Base-by-base conservation (phyloP, 1,140 invertebrate species). In the Panagrolaimus sp. region DNA sequence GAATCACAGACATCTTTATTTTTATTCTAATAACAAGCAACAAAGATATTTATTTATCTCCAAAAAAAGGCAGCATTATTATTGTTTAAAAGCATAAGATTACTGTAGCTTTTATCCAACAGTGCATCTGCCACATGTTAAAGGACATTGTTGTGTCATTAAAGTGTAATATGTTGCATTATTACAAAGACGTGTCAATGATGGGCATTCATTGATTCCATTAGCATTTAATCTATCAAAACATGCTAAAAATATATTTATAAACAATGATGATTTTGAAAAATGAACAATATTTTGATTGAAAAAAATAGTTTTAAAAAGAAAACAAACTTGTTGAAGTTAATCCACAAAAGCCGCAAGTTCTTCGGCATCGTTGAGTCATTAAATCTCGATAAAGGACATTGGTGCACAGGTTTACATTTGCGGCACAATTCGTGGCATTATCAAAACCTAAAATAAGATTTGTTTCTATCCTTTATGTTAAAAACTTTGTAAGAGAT, bases 71-170 rank as follows among this genome's bases (percentile, higher is more conserved):
- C 31, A 38, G 31, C 7, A 38, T 4, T 38, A 4, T 38, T 38
- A n/a, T 7, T 7, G 7, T 38, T 38, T 38, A 38, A 2, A 38
- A 38, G 2, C 2, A 38, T 38, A 2, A 38, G 7, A 38, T 38
- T 38, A 38, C 31, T 38, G 31, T 38, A 38, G 31, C 2, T 38
- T 38, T 7, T 57, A 57, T 57, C 51, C 51, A 27, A 20, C 20
- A 57, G 20, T 57, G n/a, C 51, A 57, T 11, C 51, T 20, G n/a
- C 51, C 51, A 57, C 66, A 68, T 4, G 66, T 68, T 27, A 25
- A 16, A n/a, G 66, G 66, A 25, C 66, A 68, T 27, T 68, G 66
- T 48, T 68, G 27, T 14, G 66, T 68, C 66, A 68, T 68, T 27
- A 68, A 42, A 9, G 42, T 46, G 66, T 68, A 68, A 31, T 68